phyloP scores from a whole-genome alignment of 1,140 invertebrate species.

The Chlorops oryzae region DNA sequence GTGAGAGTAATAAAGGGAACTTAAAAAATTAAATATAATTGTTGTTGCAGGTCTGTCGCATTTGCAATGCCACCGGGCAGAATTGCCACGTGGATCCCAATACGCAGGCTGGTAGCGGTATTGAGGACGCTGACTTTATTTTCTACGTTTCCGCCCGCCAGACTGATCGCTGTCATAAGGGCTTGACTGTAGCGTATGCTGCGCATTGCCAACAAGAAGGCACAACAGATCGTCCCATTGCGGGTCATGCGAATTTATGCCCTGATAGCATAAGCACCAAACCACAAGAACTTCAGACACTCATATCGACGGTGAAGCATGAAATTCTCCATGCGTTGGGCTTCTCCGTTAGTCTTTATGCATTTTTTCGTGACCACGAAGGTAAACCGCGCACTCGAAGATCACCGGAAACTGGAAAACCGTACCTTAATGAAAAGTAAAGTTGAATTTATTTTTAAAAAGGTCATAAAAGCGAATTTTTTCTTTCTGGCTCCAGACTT shows the following conservation, averaged over 20 bases:
- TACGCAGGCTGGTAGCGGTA: constrained; percentile 59
- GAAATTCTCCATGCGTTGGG: constrained; percentile 97
- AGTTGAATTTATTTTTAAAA: not conserved
- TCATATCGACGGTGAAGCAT: constrained; percentile 96
- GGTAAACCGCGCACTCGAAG: constrained; percentile 80
- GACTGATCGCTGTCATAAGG: constrained; percentile 83
- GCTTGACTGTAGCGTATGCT: constrained; percentile 90
- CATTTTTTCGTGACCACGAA: constrained; percentile 74
- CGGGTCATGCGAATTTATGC: constrained; percentile 97
- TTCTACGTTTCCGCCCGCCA: constrained; percentile 94
- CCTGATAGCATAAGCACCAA: constrained; percentile 92
- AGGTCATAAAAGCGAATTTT: not conserved
- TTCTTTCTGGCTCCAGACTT: constrained; percentile 52
- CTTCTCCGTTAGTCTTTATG: constrained; percentile 91
- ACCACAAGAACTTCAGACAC: constrained; percentile 83
- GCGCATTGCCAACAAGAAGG: constrained; percentile 97
- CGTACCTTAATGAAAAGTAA: constrained; percentile 80
- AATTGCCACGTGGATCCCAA: constrained; percentile 56
- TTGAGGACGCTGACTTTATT: constrained; percentile 87
- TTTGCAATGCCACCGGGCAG: constrained; percentile 78
- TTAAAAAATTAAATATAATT: too few relatives aligned
- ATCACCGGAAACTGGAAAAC: constrained; percentile 76
- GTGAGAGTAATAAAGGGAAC: too few relatives aligned
- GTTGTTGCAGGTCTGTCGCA: constrained; percentile 70
- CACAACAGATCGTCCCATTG: constrained; percentile 87